Percentiles rank a stretch among this genome's conserved stretches.
phyloP scores from a whole-genome alignment of 2,888 invertebrate genomes.

The Pristionchus mayeri region DNA sequence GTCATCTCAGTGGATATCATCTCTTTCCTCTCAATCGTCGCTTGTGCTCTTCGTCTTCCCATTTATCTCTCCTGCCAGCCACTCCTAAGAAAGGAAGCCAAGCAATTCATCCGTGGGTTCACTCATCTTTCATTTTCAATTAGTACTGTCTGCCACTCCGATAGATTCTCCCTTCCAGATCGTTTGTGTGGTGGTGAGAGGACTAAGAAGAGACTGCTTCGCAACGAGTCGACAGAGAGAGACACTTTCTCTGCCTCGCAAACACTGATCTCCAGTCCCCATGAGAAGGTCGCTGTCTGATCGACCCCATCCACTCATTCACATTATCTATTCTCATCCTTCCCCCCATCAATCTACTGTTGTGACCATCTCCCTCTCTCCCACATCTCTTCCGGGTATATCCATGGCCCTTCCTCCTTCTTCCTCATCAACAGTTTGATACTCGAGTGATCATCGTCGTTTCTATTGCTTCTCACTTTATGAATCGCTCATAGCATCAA shows the following conservation, averaged over 20 bases:
- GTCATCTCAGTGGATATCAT: slow-evolving; percentile 64
- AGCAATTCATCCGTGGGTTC: slow-evolving; percentile 56
- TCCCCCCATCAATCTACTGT: slow-evolving; percentile 13
- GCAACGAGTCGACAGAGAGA: slow-evolving; percentile 22
- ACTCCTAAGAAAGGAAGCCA: slow-evolving; percentile 60
- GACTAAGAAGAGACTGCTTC: not conserved
- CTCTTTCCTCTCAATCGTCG: slow-evolving; percentile 62
- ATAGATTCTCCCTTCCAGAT: not conserved
- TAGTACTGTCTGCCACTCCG: not conserved
- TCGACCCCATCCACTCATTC: not conserved
- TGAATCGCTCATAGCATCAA: too few species aligned
- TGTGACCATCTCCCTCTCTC: not conserved
- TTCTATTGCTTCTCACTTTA: not conserved
- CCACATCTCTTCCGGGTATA: slow-evolving; percentile 12
- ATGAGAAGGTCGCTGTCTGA: slow-evolving; percentile 5
- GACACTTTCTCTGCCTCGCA: slow-evolving; percentile 20
- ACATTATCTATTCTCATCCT: not conserved
- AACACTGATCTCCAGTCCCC: slow-evolving; percentile 33
- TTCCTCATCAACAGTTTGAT: not conserved
- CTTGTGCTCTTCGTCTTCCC: slow-evolving; percentile 64
- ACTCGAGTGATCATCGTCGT: not conserved
- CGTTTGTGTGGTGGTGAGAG: not conserved
- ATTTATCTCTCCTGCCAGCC: slow-evolving; percentile 66
- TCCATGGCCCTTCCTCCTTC: not conserved
- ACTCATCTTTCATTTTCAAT: not conserved